Conservation (phyloP, 2,797 vertebrate genomes). For the Crypturellus tataupa region DNA sequence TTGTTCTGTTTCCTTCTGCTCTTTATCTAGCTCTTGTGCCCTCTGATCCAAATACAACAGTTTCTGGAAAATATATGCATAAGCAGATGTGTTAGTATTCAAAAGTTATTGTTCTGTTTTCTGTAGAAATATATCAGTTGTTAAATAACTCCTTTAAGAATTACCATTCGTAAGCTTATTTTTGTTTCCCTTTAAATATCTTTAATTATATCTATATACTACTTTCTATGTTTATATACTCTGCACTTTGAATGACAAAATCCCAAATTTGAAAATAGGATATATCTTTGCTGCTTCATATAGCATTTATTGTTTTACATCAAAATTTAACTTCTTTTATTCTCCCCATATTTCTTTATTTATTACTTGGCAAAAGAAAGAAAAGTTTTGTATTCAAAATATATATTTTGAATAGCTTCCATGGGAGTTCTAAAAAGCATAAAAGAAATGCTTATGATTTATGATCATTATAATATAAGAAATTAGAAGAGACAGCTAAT, state of each 20-base stretch:
- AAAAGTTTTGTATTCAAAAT: constrained; percentile 10
- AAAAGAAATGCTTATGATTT: background rate
- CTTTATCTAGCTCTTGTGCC: constrained; percentile 17
- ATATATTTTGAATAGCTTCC: background rate
- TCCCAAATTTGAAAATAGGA: background rate
- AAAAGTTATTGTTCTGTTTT: background rate
- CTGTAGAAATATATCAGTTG: background rate
- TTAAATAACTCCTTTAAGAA: background rate
- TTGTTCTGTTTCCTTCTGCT: constrained; percentile 52
- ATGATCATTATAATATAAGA: background rate
- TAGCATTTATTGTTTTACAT: background rate
- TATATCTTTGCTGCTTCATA: background rate
- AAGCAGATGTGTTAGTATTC: background rate
- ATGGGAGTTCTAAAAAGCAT: background rate
- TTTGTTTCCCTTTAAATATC: background rate
- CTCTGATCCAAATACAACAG: constrained; percentile 41
- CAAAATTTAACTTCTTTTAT: background rate
- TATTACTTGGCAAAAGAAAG: background rate
- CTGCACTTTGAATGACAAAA: background rate
- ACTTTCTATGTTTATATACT: background rate
- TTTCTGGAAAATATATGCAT: constrained; percentile 57
- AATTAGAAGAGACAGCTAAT: background rate
- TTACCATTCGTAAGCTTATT: background rate
- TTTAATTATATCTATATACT: background rate
- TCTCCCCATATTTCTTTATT: background rate